Base-by-base conservation (phyloP, 2,888 invertebrate genomes). In the Drosophila melanosoma region DNA sequence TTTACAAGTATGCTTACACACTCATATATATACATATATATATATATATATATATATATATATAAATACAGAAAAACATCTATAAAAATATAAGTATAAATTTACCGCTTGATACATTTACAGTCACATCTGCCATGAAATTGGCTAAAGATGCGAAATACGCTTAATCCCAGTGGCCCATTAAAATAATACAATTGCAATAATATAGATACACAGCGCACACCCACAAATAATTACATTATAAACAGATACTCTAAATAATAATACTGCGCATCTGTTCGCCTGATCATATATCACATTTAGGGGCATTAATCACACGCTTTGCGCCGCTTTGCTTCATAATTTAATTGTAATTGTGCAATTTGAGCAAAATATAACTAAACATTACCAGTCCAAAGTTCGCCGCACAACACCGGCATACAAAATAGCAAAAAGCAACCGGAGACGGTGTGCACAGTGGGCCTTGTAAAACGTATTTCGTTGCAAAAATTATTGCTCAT, bases 281-380 rank as follows among this genome's bases (percentile, higher is more conserved):
- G 42, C 26, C 20, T 58, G 60, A 71, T 79, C 80, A 51, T 63
- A 72, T 79, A 71, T 71, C 78, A 80, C 67, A 78, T 78, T 78
- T 75, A 74, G 64, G 67, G 73, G 52, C 76, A 87, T 87, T 85
- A 84, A 84, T 82, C 83, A 76, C 77, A 42, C 88, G 70, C 73
- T 81, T 73, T 76, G 74, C 59, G 73, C 35, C 83, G 69, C 72
- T 80, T 73, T 74, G 74, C 57, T 79, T 72, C 75, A 80, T 80
- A 77, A 76, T 79, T 85, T 70, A 74, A 79, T 83, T 83, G 76
- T 79, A 85, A 88, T 85, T 84, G 82, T 87, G 80, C 79, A 82
- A 84, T 84, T 82, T 82, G 64, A 74, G 74, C 56, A 56, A 68
- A 72, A 77, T 76, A 74, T 72, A 76, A 69, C 69, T 40, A 59